Evolutionary conservation across 1,140 invertebrate genomes (phyloP), one percentile per base, ranked within the genome.

Genomic region (Bombus affinis): DNA sequence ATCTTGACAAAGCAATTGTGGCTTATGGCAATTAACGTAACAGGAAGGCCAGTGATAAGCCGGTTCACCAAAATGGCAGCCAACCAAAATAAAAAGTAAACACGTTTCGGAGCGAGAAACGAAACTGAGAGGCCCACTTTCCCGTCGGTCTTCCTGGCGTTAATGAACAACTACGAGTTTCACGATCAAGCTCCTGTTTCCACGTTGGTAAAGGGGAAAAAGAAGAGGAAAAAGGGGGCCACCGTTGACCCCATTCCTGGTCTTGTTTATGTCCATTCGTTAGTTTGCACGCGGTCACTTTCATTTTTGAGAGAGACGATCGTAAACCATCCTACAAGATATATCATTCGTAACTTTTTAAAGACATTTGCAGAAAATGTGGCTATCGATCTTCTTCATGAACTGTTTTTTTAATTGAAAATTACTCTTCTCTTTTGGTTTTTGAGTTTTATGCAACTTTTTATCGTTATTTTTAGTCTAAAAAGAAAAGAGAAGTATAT

Each of bases 261-360:
- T 57, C 72, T 35, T 78, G 81, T 80, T 83, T 88, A 86, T 66
- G 76, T 39, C 65, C 44, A 37, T 65, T 71, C 72, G 76, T 28
- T 62, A 35, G 59, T 77, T 83, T 72, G 66, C 79, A 70, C 78
- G 79, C 70, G 83, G 62, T 83, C 77, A 91, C 90, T 91, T 91
- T 91, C 90, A 91, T 91, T 91, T 91, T 91, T 91, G 71, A 86
- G 84, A 85, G 89, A 70, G 39, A 59, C 57, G 70, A 53, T 85
- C 65, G 37, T 90, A 75, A 90, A 79, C 12, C 57, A 47, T 28
- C 74, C 15, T n/a, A 47, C 59, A 62, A n/a, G 68, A 88, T 53
- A 66, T 76, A 68, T 65, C 39, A 39, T 42, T 65, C 73, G 12
- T 59, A 47, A 68, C 35, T 35, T 37, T 68, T 37, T 62, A 74